Evolutionary conservation across 2,113 vertebrate species (phyloP).

Genomic region (Nesospiza acunhae): DNA sequence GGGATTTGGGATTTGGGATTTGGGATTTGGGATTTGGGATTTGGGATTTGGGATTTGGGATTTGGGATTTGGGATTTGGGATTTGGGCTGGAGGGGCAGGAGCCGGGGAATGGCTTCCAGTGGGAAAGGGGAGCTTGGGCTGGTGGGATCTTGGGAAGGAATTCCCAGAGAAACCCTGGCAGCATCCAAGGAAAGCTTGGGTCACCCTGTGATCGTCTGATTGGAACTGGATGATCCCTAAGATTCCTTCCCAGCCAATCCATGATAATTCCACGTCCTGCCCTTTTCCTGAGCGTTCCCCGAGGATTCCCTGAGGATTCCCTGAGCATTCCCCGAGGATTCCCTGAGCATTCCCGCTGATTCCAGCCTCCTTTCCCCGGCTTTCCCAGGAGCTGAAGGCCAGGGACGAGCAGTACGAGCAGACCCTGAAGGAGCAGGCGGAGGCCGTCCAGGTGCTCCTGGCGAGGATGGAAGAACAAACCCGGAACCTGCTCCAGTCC

Average conservation of each 20-base stretch:
- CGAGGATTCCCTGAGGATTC: rapidly evolving
- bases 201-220: rapidly evolving
- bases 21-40: too few relatives aligned
- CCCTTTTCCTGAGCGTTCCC: background rate
- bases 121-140: too few relatives aligned
- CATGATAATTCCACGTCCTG: rapidly evolving
- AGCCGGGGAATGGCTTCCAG: too few relatives aligned
- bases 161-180: background rate
- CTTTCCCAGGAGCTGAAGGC: background rate
- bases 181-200: rapidly evolving
- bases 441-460: background rate
- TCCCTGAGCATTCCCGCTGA: rapidly evolving
- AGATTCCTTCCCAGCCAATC: background rate
- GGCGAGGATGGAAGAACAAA: background rate
- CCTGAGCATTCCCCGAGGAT: too few relatives aligned
- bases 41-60: too few relatives aligned
- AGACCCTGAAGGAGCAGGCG: background rate
- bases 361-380: rapidly evolving
- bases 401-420: background rate
- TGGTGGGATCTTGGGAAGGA: background rate
- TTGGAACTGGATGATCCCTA: too few relatives aligned
- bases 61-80: background rate
- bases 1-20: too few relatives aligned
- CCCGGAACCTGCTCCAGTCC: background rate
- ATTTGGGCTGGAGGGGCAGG: background rate